Evolutionary conservation across 2,113 vertebrate genomes (phyloP), one percentile per base, ranked within the genome.

Genomic region (Onychostoma macrolepis): DNA sequence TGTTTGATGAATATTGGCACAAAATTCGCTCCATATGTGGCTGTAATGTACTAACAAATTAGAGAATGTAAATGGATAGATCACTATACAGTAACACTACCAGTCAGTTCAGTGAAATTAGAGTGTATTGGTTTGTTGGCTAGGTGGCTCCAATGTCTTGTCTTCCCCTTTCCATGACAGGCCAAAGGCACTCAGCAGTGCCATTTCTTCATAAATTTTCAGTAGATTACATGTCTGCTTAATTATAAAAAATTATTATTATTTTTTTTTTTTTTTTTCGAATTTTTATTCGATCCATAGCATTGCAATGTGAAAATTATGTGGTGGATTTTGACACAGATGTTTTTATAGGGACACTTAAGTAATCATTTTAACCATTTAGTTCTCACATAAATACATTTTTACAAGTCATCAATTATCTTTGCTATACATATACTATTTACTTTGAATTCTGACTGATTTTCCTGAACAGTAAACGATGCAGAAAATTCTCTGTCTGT

Each of bases 31-130:
- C n/a, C n/a, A n/a, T n/a, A n/a, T n/a, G n/a, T n/a, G n/a, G 28
- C 6, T 80, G 79, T 24, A 83, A 26, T 78, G 28, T 80, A 38
- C 83, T 9, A 69, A 80, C 72, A 80, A 84, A 80, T 43, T 58
- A 81, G 61, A 87, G 53, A 45, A 80, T 30, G 85, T 87, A 87
- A 86, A 80, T 67, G 33, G 80, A 89, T 84, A 84, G 75, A 84
- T 84, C 76, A 38, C 75, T 26, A 67, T 63, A 56, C 85, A 56
- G 85, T 87, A 86, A 89, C 81, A 67, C 65, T 80, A 86, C 76
- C 81, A 84, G 63, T 85, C 53, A 56, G 87, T 76, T 84, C 84
- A 69, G 48, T 89, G 75, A 86, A 65, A 87, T 87, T 80, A 80
- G 80, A 86, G 75, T 80, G n/a, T 84, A 79, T 33, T 79, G 30